A percentile compares a stretch with the other conserved stretches of the same genome.
Conservation (phyloP, 35 echinoderm and acorn worm genomes). For the Apostichopus japonicus region DNA sequence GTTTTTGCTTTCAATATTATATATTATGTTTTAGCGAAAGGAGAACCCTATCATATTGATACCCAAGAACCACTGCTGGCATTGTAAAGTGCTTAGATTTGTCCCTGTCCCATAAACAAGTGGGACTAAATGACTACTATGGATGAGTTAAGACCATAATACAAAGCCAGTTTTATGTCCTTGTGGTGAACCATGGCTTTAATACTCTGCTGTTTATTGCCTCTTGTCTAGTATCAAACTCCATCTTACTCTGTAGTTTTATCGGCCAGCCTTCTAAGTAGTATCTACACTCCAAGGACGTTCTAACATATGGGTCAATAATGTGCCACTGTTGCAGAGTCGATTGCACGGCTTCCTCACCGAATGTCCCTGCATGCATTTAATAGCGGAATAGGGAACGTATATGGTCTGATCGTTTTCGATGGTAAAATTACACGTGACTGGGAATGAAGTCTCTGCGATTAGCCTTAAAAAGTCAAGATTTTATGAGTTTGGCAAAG, state of each 20-base stretch:
- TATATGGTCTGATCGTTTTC: too few relatives aligned
- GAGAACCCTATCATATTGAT: too few relatives aligned
- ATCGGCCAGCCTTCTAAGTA: background rate
- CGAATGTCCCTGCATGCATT: background rate
- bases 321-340: conserved; percentile 2
- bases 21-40: too few relatives aligned
- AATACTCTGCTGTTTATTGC: background rate
- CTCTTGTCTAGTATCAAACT: background rate
- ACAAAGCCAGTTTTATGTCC: background rate
- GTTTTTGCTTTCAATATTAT: too few relatives aligned
- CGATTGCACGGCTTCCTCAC: conserved; percentile 6
- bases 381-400: too few relatives aligned
- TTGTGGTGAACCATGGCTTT: background rate
- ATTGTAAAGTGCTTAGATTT: too few relatives aligned
- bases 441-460: conserved; percentile 1
- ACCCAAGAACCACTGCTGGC: background rate
- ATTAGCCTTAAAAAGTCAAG: conserved; percentile 23
- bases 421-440: background rate
- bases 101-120: background rate
- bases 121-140: background rate
- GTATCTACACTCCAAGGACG: background rate
- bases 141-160: background rate
- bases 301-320: conserved; percentile 20
- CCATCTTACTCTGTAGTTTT: background rate
- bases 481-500: conserved; percentile 28